Evolutionary conservation across 1,140 invertebrate species (phyloP).

Genomic region (Drosophila pachea): DNA sequence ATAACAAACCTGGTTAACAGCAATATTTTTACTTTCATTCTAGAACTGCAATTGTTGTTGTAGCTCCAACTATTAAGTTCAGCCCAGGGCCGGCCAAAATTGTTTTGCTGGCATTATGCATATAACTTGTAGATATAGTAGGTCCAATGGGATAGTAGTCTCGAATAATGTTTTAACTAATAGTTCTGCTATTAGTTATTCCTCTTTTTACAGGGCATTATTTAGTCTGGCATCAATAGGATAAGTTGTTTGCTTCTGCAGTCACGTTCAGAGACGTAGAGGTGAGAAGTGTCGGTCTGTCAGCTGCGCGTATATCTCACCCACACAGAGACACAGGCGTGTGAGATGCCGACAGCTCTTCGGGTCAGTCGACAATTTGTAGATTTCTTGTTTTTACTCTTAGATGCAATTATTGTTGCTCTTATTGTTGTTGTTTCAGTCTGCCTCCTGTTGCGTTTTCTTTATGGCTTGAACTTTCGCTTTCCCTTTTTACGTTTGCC

Average conservation of each 20-base stretch:
- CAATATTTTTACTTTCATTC: slow-evolving; percentile 65
- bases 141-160: background rate
- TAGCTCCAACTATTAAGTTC: slow-evolving; percentile 12
- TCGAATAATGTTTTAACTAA: background rate
- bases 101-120: slow-evolving; percentile 12
- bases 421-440: slow-evolving; percentile 22
- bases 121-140: slow-evolving; percentile 2
- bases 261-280: slow-evolving; percentile 58
- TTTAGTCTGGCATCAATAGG: background rate
- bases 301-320: slow-evolving; percentile 38
- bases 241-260: slow-evolving; percentile 11
- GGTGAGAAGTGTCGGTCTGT: slow-evolving; percentile 60
- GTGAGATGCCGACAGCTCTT: slow-evolving; percentile 34
- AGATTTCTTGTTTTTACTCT: slow-evolving; percentile 37
- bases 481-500: slow-evolving; percentile 58
- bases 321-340: slow-evolving; percentile 18
- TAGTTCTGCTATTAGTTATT: background rate
- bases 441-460: slow-evolving; percentile 55
- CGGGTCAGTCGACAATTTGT: slow-evolving; percentile 60
- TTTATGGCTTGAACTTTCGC: slow-evolving; percentile 62
- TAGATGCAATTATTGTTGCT: slow-evolving; percentile 17
- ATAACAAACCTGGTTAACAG: slow-evolving; percentile 45
- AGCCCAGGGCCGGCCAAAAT: background rate
- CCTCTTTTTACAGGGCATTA: slow-evolving; percentile 6
- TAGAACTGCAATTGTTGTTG: slow-evolving; percentile 38